Percentiles rank a stretch among this genome's conserved stretches.
phyloP scores from a whole-genome alignment of 2,888 invertebrate species.

The Campoplex capitator region DNA sequence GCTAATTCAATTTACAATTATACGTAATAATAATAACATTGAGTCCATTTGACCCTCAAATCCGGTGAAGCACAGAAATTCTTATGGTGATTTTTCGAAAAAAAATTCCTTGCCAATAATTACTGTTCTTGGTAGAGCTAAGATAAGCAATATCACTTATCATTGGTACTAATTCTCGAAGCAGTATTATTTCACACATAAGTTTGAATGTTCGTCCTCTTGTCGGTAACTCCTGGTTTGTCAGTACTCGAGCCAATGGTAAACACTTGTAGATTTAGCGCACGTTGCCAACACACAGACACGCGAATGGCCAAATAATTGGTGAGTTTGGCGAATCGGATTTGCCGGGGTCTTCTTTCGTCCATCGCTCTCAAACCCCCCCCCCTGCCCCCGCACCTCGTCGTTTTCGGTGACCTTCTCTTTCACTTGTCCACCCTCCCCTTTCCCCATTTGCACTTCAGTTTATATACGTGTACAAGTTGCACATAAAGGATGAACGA shows the following conservation, averaged over 20 bases:
- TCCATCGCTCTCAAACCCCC: constrained; percentile 66
- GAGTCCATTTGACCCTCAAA: too few species aligned
- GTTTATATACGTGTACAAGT: constrained; percentile 39
- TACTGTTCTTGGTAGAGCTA: too few species aligned
- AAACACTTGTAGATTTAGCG: constrained; percentile 84
- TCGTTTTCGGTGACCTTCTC: constrained; percentile 66
- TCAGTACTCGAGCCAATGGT: constrained; percentile 67
- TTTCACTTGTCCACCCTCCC: constrained; percentile 25
- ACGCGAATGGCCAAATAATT: constrained; percentile 83
- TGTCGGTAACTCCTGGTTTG: constrained; percentile 41
- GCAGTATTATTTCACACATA: not conserved
- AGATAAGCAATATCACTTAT: too few species aligned
- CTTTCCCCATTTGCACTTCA: constrained; percentile 31
- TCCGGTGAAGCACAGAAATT: too few species aligned
- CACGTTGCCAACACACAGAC: constrained; percentile 79
- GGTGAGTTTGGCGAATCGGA: constrained; percentile 81
- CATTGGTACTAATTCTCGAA: not conserved
- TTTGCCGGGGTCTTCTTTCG: constrained; percentile 69
- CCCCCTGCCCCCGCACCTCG: constrained; percentile 15
- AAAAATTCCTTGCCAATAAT: too few species aligned
- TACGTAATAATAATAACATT: too few species aligned
- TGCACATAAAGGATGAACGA: constrained; percentile 23
- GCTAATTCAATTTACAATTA: too few species aligned
- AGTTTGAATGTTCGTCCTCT: not conserved
- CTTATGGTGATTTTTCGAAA: too few species aligned